Evolutionary conservation across 2,888 invertebrate species (phyloP).

Genomic region (Drosophila anceps): DNA sequence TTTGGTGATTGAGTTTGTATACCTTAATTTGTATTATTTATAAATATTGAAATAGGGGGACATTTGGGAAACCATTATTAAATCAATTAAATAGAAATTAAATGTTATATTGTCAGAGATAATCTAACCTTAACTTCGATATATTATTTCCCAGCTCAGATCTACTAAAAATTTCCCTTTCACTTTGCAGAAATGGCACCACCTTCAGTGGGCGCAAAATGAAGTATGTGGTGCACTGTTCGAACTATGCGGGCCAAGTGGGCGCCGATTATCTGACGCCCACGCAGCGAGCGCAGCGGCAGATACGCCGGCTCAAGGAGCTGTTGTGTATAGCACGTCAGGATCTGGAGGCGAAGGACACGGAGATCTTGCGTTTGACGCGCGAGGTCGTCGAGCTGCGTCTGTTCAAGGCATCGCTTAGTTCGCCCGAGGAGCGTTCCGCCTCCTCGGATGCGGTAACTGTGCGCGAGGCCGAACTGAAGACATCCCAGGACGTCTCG

Average conservation of each 20-base stretch:
- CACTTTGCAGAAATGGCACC: constrained; percentile 87
- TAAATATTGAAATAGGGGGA: neutral
- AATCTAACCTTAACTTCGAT: too few relatives aligned
- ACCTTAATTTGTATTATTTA: neutral
- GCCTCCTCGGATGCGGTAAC: constrained; percentile 91
- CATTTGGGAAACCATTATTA: too few relatives aligned
- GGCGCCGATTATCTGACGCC: constrained; percentile 95
- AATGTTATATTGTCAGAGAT: too few relatives aligned
- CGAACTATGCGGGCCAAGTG: constrained; percentile 91
- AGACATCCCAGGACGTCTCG: constrained; percentile 87
- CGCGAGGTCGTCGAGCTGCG: constrained; percentile 93
- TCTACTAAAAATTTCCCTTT: neutral
- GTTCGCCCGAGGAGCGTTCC: constrained; percentile 92
- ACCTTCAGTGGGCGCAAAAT: constrained; percentile 90
- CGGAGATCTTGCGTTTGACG: constrained; percentile 90
- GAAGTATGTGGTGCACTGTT: constrained; percentile 94
- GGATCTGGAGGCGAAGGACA: constrained; percentile 92
- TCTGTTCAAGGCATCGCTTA: constrained; percentile 91
- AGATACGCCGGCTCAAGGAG: constrained; percentile 91
- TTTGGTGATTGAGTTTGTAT: neutral
- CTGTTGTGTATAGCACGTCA: constrained; percentile 90
- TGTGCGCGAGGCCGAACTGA: constrained; percentile 89
- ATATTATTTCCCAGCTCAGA: neutral
- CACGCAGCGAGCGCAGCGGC: constrained; percentile 93
- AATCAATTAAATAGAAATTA: too few relatives aligned